Percentiles rank a stretch among this genome's conserved stretches.
Evolutionary conservation across 1,140 invertebrate species (phyloP).

Genomic region (Rhopalosiphum padi): DNA sequence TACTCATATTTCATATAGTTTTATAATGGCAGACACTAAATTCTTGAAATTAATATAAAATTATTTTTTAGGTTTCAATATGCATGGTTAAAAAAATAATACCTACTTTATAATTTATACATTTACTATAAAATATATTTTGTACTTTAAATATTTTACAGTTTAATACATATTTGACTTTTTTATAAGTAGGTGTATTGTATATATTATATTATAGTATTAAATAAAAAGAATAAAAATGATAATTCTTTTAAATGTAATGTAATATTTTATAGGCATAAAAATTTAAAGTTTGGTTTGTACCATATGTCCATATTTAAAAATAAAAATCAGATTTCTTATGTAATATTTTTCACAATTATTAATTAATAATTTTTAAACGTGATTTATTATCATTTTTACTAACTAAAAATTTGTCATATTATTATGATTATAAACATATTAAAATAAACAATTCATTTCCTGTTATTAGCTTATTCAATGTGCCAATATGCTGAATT

Average conservation of each 20-base stretch:
- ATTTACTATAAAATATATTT: no score
- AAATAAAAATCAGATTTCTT: neutral
- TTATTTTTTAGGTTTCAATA: neutral
- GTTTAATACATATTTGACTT: no score
- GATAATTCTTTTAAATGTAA: neutral
- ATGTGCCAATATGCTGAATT: neutral
- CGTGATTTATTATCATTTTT: neutral
- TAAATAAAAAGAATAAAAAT: no score
- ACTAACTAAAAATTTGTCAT: neutral
- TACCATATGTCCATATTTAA: neutral
- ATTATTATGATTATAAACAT: neutral
- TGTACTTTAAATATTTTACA: no score
- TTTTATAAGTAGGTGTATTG: no score
- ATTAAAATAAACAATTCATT: slow-evolving; percentile 11
- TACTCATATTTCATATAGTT: neutral
- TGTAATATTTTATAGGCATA: neutral
- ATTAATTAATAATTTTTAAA: neutral
- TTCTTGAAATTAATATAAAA: neutral
- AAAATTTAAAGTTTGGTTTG: neutral
- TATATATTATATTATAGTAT: no score
- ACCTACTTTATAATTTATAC: no score
- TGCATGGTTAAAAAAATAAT: neutral
- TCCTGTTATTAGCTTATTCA: neutral
- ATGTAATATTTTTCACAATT: neutral
- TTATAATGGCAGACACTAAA: no score